Evolutionary conservation across 1,140 invertebrate genomes (phyloP), one percentile per base, ranked within the genome.

Genomic region (Caenorhabditis briggsae): DNA sequence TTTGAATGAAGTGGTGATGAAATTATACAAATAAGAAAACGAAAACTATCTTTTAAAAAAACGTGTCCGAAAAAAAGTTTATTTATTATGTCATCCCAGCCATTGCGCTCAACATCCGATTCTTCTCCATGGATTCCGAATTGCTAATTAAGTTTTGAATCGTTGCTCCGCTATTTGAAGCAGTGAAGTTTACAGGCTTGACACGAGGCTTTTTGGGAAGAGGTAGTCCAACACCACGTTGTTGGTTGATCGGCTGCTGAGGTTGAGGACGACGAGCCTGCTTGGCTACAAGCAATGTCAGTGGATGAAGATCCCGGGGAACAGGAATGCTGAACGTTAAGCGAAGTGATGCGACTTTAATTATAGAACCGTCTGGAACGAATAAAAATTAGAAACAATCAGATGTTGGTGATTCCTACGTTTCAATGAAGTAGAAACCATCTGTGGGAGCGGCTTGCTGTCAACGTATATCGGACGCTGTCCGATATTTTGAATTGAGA

Each of bases 381-480:
- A 58, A 18, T 14, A n/a, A 20, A 20, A 25, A 33, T 61, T 61
- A 2, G 14, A 20, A 7, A 8, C 20, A 25, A 61, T n/a, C 18
- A 61, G 25, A 61, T 20, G 11, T 25, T 12, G 56, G 16, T n/a
- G 7, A 58, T n/a, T 33, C 46, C 5, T 43, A 78, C 70, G 43
- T 50, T 43, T 78, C 20, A 78, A 53, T 2, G 70, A 78, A 23
- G 70, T 78, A 11, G 70, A 14, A 1, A 78, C 70, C 70, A 78
- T 78, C 18, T 78, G 70, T 8, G 70, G 70, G 5, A 78, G 46
- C n/a, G 70, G 70, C n/a, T 78, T 78, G 20, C 70, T 78, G 33
- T 78, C 70, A 18, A 78, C 70, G 23, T 50, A 78, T n/a, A 78
- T 78, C n/a, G 20, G 12, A 8, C 70, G 70, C 23, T 78, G 70